Base-by-base conservation (phyloP, 2,888 invertebrate species). In the Sarcophaga variegata region DNA sequence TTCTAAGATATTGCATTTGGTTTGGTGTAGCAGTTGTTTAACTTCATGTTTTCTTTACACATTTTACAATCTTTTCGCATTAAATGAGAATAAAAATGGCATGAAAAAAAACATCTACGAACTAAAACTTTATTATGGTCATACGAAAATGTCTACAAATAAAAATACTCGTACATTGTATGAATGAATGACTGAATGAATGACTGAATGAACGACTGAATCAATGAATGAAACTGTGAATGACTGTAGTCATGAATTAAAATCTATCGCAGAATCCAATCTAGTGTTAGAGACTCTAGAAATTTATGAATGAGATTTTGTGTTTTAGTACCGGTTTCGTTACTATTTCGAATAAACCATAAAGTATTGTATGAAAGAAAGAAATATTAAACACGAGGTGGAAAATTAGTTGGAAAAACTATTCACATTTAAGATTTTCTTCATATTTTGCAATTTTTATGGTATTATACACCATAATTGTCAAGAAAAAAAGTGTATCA, bases 301-400 rank as follows among this genome's bases (percentile, higher is more conserved):
- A 78, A 83, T 81, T 86, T 86, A 86, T 86, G 86, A 86, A 86
- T 86, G 86, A 81, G 83, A 79, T 66, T 82, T 37, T 37, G 3
- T 37, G 2, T 66, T 66, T 66, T 54, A 82, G 85, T 86, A 86
- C 85, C 85, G 85, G 85, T 86, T 82, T 69, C 79, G 66, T 71
- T 78, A 75, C 78, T 75, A 74, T 78, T 70, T 78, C 11, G 6
- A 72, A 74, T 71, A 67, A 49, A 66, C 45, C 37, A 37, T 37
- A 37, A 37, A 69, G 60, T 27, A 69, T n/a, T 45, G 47, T 20
- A 72, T 66, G 54, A 37, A 27, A 64, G 11, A n/a, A 27, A 22
- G 11, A n/a, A 37, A 25, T 6, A 25, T 70, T 27, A 66, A 11
- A 66, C 25, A 66, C 66, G n/a, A 80, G 27, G 59, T 79, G 78